These are phyloP conservation scores for Drosophila novamexicana DNA, from an alignment of 1,140 invertebrate species.

Conservation along the genomic window DNA sequence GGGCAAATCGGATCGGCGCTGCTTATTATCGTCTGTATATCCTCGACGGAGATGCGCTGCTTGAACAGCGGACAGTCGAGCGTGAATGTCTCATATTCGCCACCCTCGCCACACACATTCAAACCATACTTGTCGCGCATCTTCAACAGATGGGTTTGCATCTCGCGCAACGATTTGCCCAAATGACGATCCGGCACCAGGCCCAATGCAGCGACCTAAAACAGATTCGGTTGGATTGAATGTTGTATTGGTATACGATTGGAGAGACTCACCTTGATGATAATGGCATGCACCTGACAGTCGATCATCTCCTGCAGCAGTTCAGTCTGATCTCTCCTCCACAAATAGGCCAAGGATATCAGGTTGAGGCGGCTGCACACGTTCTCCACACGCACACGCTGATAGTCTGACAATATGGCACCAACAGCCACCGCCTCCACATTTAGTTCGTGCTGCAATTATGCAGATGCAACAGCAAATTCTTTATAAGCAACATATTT, in stretches of 20 bases:
- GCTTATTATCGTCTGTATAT: conserved; percentile 94
- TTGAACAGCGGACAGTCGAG: conserved; percentile 98
- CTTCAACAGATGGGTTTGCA: conserved; percentile 93
- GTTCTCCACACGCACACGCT: conserved; percentile 98
- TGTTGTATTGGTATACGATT: background rate
- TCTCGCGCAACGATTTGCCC: conserved; percentile 93
- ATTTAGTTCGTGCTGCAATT: conserved; percentile 89
- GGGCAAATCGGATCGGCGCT: conserved; percentile 96
- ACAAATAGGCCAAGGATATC: conserved; percentile 95
- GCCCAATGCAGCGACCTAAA: conserved; percentile 93
- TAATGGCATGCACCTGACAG: conserved; percentile 95
- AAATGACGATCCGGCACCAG: conserved; percentile 94
- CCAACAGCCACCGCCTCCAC: conserved; percentile 97
- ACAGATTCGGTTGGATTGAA: background rate
- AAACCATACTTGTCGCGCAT: conserved; percentile 98
- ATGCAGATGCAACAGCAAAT: background rate
- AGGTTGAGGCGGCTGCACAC: conserved; percentile 97
- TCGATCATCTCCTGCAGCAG: conserved; percentile 99
- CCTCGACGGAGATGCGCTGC: conserved; percentile 94
- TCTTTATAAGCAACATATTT: background rate
- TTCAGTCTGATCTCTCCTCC: conserved; percentile 96
- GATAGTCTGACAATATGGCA: conserved; percentile 99
- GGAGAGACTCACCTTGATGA: conserved; percentile 90
- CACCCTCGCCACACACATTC: conserved; percentile 99
- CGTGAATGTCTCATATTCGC: conserved; percentile 99